These are phyloP conservation scores for Acromyrmex echinatior DNA, from an alignment of 1,140 invertebrate genomes.

Conservation along the genomic window DNA sequence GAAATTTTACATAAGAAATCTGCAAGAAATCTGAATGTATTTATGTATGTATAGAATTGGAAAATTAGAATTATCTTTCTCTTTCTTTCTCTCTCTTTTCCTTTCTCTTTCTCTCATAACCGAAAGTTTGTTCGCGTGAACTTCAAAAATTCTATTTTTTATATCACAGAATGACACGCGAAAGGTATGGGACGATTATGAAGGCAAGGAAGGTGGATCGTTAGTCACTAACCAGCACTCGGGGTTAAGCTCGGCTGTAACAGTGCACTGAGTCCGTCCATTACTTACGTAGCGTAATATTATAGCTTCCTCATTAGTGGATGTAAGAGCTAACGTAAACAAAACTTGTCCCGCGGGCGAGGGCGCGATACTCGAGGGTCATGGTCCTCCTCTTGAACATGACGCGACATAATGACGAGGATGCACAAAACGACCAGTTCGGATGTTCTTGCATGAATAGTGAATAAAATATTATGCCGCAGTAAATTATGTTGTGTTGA, in stretches of 20 bases:
- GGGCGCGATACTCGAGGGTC: conserved; percentile 51
- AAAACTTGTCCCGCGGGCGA: conserved; percentile 70
- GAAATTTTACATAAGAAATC: not conserved
- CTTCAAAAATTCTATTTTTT: not conserved
- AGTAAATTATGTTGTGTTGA: conserved; percentile 7
- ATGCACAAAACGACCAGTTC: conserved; percentile 41
- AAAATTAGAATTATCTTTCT: not conserved
- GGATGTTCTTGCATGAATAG: conserved; percentile 16
- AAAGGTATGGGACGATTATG: not conserved
- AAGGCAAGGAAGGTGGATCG: conserved; percentile 58
- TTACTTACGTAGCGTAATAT: conserved; percentile 77
- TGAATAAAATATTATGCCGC: conserved; percentile 32
- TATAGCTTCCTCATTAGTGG: conserved; percentile 79
- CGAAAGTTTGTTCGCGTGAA: not conserved
- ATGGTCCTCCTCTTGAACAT: conserved; percentile 30
- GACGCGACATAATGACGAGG: conserved; percentile 62
- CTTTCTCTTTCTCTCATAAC: not conserved
- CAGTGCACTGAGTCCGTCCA: conserved; percentile 65
- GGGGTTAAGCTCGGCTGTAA: conserved; percentile 63
- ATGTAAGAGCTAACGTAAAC: conserved; percentile 70
- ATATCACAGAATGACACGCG: not conserved
- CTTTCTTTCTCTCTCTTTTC: not conserved
- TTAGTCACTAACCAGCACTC: conserved; percentile 74
- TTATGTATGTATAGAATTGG: not conserved
- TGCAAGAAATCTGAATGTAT: conserved; percentile 11